Conservation (phyloP, 2,888 invertebrate species). For the Atrina japonica region DNA sequence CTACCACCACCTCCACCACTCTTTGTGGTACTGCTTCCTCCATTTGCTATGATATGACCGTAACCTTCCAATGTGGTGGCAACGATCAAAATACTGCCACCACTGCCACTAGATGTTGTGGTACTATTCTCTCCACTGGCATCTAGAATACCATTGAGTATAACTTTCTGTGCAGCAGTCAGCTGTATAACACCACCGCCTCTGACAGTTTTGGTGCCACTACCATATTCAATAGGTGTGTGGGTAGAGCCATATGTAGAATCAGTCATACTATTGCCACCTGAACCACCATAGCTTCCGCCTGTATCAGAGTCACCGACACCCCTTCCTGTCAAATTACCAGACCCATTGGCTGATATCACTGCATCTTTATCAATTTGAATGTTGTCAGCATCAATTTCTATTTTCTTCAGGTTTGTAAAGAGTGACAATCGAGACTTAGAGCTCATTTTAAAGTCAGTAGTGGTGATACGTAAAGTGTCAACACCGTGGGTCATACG, state of each 20-base stretch:
- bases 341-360: conserved; percentile 45
- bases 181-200: conserved; percentile 64
- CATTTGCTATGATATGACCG: conserved; percentile 55
- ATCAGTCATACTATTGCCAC: conserved; percentile 54
- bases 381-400: conserved; percentile 30
- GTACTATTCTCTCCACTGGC: conserved; percentile 52
- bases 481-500: conserved; percentile 29
- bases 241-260: conserved; percentile 54
- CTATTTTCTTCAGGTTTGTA: conserved; percentile 27
- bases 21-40: conserved; percentile 45
- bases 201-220: conserved; percentile 48
- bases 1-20: conserved; percentile 64
- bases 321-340: conserved; percentile 46
- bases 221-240: conserved; percentile 51
- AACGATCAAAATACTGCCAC: conserved; percentile 58
- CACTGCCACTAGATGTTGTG: conserved; percentile 49
- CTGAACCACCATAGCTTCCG: conserved; percentile 69
- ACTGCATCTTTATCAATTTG: conserved; percentile 43
- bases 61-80: conserved; percentile 57
- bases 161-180: conserved; percentile 31
- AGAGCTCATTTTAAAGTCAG: conserved; percentile 43
- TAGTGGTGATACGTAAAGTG: conserved; percentile 27
- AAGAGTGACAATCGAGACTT: conserved; percentile 26
- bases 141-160: conserved; percentile 56
- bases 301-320: conserved; percentile 42